Percentiles rank a stretch among this genome's conserved stretches.
These are phyloP conservation scores for Deilephila porcellus DNA, from an alignment of 2,888 invertebrate genomes.

Conservation along the genomic window DNA sequence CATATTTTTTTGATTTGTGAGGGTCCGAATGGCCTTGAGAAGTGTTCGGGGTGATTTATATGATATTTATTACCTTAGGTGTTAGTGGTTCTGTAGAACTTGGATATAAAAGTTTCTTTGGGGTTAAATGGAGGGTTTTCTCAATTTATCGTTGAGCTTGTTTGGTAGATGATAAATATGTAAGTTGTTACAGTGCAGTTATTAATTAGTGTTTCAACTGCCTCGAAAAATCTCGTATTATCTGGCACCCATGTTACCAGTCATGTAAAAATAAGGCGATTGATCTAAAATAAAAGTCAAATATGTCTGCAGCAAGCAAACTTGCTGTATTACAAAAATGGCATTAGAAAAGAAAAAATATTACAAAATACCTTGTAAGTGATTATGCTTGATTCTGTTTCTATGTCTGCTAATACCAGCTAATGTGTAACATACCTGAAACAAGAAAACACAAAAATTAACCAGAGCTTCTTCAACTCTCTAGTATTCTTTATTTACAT, in stretches of 20 bases:
- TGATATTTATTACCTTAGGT: neutral
- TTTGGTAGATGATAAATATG: no score
- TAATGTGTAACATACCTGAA: neutral
- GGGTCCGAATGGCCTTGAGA: neutral
- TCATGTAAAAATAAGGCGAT: no score
- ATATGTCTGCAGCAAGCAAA: no score
- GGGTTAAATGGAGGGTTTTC: neutral
- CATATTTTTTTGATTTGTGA: constrained; percentile 24
- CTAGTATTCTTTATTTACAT: no score
- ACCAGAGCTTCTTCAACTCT: no score
- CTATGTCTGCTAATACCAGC: neutral
- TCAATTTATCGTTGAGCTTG: no score
- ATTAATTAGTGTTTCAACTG: no score
- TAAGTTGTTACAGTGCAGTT: no score
- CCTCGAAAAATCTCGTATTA: no score
- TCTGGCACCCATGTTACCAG: no score
- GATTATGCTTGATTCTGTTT: neutral
- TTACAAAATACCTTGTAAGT: neutral
- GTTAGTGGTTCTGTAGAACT: neutral
- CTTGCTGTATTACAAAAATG: no score
- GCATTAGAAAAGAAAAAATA: neutral
- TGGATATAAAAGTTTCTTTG: neutral
- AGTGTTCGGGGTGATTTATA: neutral
- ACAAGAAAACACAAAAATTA: neutral
- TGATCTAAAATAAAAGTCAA: no score